Evolutionary conservation across 2,888 invertebrate species (phyloP), one percentile per base, ranked within the genome.

Genomic region (Scaptomyza parva): DNA sequence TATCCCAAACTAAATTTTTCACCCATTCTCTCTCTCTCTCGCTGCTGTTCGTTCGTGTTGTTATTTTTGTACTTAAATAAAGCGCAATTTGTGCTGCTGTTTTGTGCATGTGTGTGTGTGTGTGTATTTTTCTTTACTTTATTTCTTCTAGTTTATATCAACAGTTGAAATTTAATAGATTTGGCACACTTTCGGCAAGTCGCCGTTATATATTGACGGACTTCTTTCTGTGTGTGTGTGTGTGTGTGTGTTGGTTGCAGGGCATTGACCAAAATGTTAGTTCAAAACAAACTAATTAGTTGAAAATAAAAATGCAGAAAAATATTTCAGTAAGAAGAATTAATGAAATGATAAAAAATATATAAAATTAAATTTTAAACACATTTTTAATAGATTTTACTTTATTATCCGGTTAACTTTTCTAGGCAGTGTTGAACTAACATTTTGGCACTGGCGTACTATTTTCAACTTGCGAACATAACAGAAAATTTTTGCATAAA

Each of bases 161-260:
- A 60, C 82, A 86, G 71, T 73, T 88, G 76, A 84, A 84, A 84
- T 88, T 84, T 88, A 80, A 84, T 84, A 88, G 85, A 84, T 84
- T 84, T 84, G 84, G 84, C 84, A 84, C 84, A 84, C 88, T 88
- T 84, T 84, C 70, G 81, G 67, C 72, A 65, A 65, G 59, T 9
- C 9, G 37, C 17, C 37, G 37, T 37, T 17, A 37, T 37, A 35
- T 35, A 60, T 66, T 58, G 78, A 64, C 64, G 59, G 24, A 45
- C 59, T 35, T 35, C 47, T 68, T 14, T n/a, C 5, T 5, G n/a
- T 6, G 33, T 17, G 35, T 35, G 35, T 33, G n/a, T n/a, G 26
- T 26, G 4, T 3, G 4, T 26, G 26, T 7, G 7, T 26, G 4
- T 1, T 7, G 26, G 5, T 4, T 33, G 35, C 35, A 53, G 54